Evolutionary conservation across 1,140 invertebrate genomes (phyloP).

Genomic region (Uloborus diversus): DNA sequence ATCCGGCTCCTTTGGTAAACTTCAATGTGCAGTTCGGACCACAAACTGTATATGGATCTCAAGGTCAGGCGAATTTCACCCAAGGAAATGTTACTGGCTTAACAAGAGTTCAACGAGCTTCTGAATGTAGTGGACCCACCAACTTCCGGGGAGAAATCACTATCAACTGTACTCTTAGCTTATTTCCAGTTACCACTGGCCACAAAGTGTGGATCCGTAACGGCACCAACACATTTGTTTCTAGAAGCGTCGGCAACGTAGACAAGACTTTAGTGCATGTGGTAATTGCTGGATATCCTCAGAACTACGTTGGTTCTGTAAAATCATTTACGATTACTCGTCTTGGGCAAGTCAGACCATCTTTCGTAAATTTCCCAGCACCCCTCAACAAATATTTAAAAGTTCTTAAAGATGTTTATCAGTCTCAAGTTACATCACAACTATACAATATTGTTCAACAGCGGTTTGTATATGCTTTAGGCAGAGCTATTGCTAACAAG

Average conservation of each 20-base stretch:
- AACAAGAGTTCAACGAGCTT: not conserved
- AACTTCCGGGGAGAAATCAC: not conserved
- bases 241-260: conserved; percentile 1
- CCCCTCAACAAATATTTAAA: conserved; percentile 2
- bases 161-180: conserved; percentile 24
- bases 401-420: conserved; percentile 10
- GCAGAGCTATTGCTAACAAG: conserved; percentile 2
- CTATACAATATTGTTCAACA: conserved; percentile 12
- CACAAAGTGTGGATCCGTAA: not conserved
- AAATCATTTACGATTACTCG: conserved; percentile 2
- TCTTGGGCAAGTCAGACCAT: conserved; percentile 15
- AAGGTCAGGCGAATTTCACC: not conserved
- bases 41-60: not conserved
- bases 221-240: not conserved
- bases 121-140: conserved; percentile 15
- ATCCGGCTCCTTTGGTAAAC: not conserved
- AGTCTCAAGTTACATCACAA: not conserved
- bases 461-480: conserved; percentile 11
- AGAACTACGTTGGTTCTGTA: conserved; percentile 11
- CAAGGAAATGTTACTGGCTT: conserved; percentile 17
- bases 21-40: conserved; percentile 5
- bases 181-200: not conserved
- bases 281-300: conserved; percentile 3
- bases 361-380: not conserved
- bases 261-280: conserved; percentile 1